Conservation (phyloP, 2,888 invertebrate species). For the Oscheius sp. region DNA sequence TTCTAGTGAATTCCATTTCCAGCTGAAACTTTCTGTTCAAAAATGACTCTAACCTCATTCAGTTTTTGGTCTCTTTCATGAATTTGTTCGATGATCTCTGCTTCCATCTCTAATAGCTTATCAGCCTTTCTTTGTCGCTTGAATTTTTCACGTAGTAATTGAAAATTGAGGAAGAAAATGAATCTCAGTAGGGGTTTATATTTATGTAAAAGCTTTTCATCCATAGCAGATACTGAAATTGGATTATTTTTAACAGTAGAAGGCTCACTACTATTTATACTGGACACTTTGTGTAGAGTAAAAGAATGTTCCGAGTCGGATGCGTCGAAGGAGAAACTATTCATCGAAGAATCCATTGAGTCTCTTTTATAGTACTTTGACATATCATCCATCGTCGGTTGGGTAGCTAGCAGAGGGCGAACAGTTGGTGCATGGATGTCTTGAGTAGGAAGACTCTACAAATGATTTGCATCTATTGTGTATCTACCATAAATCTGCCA, state of each 20-base stretch:
- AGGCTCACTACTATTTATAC: slow-evolving; percentile 25
- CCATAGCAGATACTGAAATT: slow-evolving; percentile 36
- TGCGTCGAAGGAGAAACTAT: slow-evolving; percentile 6
- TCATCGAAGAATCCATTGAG: slow-evolving; percentile 36
- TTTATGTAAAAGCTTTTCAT: slow-evolving; percentile 43
- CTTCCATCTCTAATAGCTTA: slow-evolving; percentile 57
- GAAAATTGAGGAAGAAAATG: slow-evolving; percentile 59
- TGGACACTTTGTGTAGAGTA: slow-evolving; percentile 36
- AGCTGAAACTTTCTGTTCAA: not conserved
- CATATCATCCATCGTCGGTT: slow-evolving; percentile 10
- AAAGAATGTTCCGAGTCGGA: slow-evolving; percentile 12
- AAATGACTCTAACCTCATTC: slow-evolving; percentile 38
- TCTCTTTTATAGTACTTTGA: not conserved
- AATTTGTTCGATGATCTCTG: slow-evolving; percentile 59
- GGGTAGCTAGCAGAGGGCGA: not conserved
- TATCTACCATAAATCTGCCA: not conserved
- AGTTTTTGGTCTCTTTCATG: slow-evolving; percentile 54
- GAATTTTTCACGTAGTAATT: slow-evolving; percentile 46
- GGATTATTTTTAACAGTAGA: not conserved
- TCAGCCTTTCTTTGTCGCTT: slow-evolving; percentile 57
- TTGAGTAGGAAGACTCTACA: slow-evolving; percentile 8
- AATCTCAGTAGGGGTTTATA: slow-evolving; percentile 60
- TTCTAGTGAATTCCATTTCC: slow-evolving; percentile 25
- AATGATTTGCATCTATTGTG: not conserved
- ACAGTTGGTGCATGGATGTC: not conserved